Conservation (phyloP, 2,888 invertebrate species). For the Flabesymbios commensalis region DNA sequence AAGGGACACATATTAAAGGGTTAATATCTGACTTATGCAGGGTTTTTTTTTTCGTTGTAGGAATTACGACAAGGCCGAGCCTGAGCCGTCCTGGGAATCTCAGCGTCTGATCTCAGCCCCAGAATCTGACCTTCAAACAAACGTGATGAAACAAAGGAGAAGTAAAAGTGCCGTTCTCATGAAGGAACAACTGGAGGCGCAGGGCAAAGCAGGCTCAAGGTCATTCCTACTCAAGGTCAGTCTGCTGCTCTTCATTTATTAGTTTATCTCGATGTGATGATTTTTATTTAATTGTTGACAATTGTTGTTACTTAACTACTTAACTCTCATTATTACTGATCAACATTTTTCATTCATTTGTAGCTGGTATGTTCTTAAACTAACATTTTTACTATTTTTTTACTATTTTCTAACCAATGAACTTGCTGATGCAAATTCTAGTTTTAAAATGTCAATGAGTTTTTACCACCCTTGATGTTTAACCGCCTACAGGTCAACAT, state of each 20-base stretch:
- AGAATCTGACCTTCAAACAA: conserved; percentile 44
- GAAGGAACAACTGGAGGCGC: conserved; percentile 52
- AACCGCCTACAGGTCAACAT: conserved; percentile 24
- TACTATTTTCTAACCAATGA: neutral
- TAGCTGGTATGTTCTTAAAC: too few species aligned
- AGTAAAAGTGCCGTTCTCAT: conserved; percentile 50
- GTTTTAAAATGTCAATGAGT: neutral
- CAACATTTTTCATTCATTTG: too few species aligned
- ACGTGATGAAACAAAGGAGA: conserved; percentile 39
- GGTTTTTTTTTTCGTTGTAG: too few species aligned
- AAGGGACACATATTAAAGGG: too few species aligned
- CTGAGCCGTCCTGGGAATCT: conserved; percentile 38
- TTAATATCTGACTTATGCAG: too few species aligned
- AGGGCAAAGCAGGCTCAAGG: conserved; percentile 45
- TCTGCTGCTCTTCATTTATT: too few species aligned
- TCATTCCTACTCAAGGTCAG: conserved; percentile 49
- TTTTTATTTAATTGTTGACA: too few species aligned
- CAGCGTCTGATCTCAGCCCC: conserved; percentile 49
- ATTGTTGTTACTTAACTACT: too few species aligned
- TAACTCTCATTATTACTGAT: too few species aligned
- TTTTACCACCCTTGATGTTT: neutral
- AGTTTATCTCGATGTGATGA: too few species aligned
- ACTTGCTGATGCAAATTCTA: neutral
- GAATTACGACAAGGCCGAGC: neutral
- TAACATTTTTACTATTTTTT: neutral